A percentile compares a stretch with the other conserved stretches of the same genome.
Evolutionary conservation across 2,113 vertebrate genomes (phyloP).

Genomic region (Catharus minimus): DNA sequence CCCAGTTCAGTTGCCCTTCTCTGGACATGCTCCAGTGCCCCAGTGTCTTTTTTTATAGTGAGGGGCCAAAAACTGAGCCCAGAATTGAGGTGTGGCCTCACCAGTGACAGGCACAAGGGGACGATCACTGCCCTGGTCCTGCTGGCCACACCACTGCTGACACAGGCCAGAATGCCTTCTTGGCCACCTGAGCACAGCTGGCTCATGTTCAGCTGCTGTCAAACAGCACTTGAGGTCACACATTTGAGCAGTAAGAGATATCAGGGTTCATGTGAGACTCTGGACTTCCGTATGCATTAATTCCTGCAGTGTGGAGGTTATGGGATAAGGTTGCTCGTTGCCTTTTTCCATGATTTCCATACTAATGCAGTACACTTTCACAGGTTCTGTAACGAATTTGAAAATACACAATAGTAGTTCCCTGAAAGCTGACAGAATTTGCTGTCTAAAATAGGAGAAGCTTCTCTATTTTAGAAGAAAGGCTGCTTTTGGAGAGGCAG

Average conservation of each 20-base stretch:
- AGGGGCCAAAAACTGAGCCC: not conserved
- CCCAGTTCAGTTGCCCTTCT: not conserved
- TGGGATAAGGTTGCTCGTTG: not conserved
- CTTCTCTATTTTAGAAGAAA: not conserved
- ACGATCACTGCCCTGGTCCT: fast-evolving
- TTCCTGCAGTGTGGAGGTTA: not conserved
- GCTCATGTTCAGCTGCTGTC: not conserved
- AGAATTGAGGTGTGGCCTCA: not conserved
- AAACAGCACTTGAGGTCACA: not conserved
- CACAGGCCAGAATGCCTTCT: not conserved
- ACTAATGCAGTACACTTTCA: not conserved
- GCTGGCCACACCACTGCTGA: fast-evolving
- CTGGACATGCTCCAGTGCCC: fast-evolving
- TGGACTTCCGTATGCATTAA: not conserved
- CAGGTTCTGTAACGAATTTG: not conserved
- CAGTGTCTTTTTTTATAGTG: not conserved
- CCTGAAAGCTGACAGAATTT: not conserved
- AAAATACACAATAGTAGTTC: not conserved
- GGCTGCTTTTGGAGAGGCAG: not conserved
- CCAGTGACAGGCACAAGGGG: fast-evolving
- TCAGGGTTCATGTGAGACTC: not conserved
- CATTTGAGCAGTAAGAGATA: not conserved
- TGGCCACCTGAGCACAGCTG: not conserved
- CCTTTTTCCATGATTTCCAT: not conserved
- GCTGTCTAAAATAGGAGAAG: not conserved